Base-by-base conservation (phyloP, 2,113 vertebrate species). In the Phalacrocorax pelagicus region DNA sequence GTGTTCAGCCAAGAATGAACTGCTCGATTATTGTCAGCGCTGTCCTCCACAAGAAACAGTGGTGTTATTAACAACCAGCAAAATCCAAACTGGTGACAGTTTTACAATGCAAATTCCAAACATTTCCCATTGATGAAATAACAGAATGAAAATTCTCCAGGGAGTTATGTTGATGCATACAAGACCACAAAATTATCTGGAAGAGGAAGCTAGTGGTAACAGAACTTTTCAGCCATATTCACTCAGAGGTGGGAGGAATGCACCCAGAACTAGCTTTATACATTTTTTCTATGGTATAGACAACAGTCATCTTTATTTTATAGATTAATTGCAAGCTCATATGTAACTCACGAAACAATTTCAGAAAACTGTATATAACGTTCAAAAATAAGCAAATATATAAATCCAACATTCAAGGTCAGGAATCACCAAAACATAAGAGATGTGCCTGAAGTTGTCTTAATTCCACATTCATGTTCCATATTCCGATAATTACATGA, bases 61-160 rank as follows among this genome's bases (percentile, higher is more conserved):
- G 86, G 61, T 88, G n/a, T 90, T 90, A 92, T 88, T 97, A 96
- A 96, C 72, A 83, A 96, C 86, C 82, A 84, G 63, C 79, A 90
- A 75, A 93, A 94, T 59, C 84, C 81, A 92, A 92, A 95, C 90
- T 91, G 81, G 79, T 85, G 78, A 89, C 74, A 92, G 84, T 6
- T 95, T 61, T 57, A 95, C 87, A 93, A 94, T 80, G 73, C 57
- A 57, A 90, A 95, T 96, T 90, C 95, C 94, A 96, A 96, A 96
- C 96, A 85, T 94, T 91, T 81, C 78, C 78, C 66, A 89, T 72
- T 75, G 78, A 96, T 96, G 81, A 96, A 96, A 90, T 90, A 95
- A 92, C 86, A 81, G 69, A 95, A 85, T 36, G 77, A 81, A 88
- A 88, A 67, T 42, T 73, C 46, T 84, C 59, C 3, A 66, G 32